Base-by-base conservation (phyloP, 2,888 invertebrate genomes). In the Himalopsyche anomala region DNA sequence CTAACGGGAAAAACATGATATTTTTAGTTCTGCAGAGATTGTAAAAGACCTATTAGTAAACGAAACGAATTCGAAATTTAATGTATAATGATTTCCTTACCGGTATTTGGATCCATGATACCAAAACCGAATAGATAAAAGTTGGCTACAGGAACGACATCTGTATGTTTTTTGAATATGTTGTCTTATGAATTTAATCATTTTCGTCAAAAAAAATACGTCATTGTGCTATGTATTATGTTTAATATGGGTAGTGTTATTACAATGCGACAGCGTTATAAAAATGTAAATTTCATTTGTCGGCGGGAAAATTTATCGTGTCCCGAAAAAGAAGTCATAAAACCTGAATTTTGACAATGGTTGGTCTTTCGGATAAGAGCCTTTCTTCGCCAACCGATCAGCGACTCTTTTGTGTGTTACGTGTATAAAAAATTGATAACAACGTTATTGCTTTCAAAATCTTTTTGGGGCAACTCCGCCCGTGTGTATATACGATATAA, bases 281-380 rank as follows among this genome's bases (percentile, higher is more conserved):
- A 74, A 74, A 74, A 74, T 74, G 74, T 74, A 74, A 74, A 74
- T 74, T 74, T 19, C 74, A 74, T 36, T 74, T 36, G 36, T 74
- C 36, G 36, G 38, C 36, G 74, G 15, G 38, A 74, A 74, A 74
- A 74, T 74, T 74, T 74, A 74, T 74, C 28, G 36, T 74, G 74
- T 74, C 74, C 74, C 36, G 74, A 36, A 74, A 74, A 74, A 74
- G 74, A 74, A 69, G 69, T 69, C 69, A 69, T 69, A 69, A 74
- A 74, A 74, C 74, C 74, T 74, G 38, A 74, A 74, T 74, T 74
- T 36, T 74, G 74, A 74, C 74, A 74, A 74, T 74, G 74, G 74
- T 74, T 36, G 36, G 36, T 74, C 74, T 74, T 74, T 74, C 74
- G 74, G 74, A 74, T 74, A 74, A 74, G 12, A 74, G 74, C 74